Evolutionary conservation across 2,888 invertebrate genomes (phyloP).

Genomic region (Silvanus unidentatus): DNA sequence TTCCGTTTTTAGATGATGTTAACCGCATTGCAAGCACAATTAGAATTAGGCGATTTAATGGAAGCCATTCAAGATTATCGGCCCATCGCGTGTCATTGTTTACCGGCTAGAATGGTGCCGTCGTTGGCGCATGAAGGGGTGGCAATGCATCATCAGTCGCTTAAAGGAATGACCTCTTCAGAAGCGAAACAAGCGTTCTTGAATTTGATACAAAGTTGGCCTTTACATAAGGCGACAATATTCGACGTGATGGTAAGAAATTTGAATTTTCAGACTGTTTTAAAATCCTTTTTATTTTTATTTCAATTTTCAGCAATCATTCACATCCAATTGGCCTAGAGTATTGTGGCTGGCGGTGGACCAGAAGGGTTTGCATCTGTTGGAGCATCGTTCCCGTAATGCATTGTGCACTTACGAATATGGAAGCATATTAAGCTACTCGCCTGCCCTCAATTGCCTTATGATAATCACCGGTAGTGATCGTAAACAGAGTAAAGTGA

Average conservation of each 20-base stretch:
- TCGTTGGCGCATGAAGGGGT: constrained; percentile 77
- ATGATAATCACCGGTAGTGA: constrained; percentile 90
- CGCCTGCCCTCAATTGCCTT: constrained; percentile 84
- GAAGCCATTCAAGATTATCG: constrained; percentile 60
- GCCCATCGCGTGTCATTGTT: constrained; percentile 69
- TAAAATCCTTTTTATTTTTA: no score
- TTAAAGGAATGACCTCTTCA: constrained; percentile 77
- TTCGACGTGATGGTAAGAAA: constrained; percentile 93
- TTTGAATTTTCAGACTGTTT: no score
- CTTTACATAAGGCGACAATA: constrained; percentile 85
- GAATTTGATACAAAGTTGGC: constrained; percentile 90
- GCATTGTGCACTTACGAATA: constrained; percentile 90
- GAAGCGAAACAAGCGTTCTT: constrained; percentile 90
- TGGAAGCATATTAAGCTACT: constrained; percentile 81
- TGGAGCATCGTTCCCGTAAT: constrained; percentile 82
- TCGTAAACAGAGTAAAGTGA: constrained; percentile 85
- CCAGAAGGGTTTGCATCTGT: constrained; percentile 82
- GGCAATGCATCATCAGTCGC: constrained; percentile 83
- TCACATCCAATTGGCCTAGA: constrained; percentile 93
- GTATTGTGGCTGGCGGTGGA: constrained; percentile 90
- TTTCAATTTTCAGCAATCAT: constrained; percentile 86
- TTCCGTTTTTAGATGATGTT: constrained; percentile 82
- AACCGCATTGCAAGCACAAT: constrained; percentile 87
- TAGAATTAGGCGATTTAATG: constrained; percentile 80
- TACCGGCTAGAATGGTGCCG: constrained; percentile 77